Evolutionary conservation across 2,113 vertebrate genomes (phyloP).

Genomic region (Agapornis roseicollis): DNA sequence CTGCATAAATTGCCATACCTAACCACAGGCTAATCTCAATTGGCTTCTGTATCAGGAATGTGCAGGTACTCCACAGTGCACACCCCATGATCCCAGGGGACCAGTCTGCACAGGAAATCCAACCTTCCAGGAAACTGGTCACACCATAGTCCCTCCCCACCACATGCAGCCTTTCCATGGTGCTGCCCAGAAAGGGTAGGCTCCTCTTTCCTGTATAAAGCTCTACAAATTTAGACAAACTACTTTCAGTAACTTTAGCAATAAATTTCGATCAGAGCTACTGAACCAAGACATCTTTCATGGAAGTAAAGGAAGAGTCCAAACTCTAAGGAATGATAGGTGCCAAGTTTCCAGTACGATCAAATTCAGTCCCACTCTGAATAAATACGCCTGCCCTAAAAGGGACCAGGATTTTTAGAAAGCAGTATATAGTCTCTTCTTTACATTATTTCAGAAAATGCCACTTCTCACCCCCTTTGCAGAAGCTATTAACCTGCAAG

Average conservation of each 20-base stretch:
- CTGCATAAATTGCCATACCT: background rate
- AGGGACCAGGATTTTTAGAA: background rate
- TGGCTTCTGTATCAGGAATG: background rate
- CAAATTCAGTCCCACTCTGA: background rate
- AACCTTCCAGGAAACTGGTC: constrained; percentile 14
- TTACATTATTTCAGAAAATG: background rate
- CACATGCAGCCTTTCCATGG: background rate
- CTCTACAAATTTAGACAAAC: background rate
- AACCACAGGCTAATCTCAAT: background rate
- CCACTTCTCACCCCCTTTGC: accelerated
- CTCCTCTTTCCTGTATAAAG: background rate
- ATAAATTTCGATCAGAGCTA: background rate
- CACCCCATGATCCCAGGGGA: background rate
- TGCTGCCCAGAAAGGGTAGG: background rate
- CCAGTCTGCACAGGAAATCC: background rate
- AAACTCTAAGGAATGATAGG: background rate
- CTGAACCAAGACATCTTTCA: background rate
- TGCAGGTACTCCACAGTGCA: background rate
- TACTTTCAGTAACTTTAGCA: background rate
- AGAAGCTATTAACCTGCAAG: background rate
- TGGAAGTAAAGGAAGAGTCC: background rate
- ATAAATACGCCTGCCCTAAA: background rate
- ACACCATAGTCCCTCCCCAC: background rate
- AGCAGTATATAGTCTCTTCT: background rate
- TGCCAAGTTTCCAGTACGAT: background rate